Evolutionary conservation across 2,888 invertebrate genomes (phyloP).

Genomic region (Melitaea athalia): DNA sequence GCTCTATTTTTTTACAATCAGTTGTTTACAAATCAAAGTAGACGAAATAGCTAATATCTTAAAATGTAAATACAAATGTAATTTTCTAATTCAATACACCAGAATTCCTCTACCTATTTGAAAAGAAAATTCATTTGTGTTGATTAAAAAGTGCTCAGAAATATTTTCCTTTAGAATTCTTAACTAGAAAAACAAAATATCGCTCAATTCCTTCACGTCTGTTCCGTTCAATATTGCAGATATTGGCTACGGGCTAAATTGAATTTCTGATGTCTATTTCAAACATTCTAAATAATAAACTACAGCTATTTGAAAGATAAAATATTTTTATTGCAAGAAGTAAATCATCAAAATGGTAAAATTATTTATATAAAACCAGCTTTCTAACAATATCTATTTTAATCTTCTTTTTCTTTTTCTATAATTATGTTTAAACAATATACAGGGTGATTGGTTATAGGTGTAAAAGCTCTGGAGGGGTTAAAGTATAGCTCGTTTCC

Average conservation of each 20-base stretch:
- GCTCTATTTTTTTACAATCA: constrained; percentile 13
- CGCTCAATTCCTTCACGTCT: constrained; percentile 10
- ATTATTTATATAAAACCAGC: too few relatives aligned
- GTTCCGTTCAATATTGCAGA: constrained; percentile 31
- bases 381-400: too few relatives aligned
- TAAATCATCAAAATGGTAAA: background rate
- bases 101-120: background rate
- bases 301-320: constrained; percentile 5
- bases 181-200: constrained; percentile 6
- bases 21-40: background rate
- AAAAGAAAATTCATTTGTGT: background rate
- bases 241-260: constrained; percentile 24
- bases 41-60: background rate
- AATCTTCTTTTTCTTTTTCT: too few relatives aligned
- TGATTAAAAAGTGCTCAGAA: constrained; percentile 2
- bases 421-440: too few relatives aligned
- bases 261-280: constrained; percentile 28
- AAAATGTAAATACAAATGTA: background rate
- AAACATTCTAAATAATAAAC: constrained; percentile 14
- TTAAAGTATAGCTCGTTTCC: too few relatives aligned
- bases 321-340: background rate
- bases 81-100: background rate
- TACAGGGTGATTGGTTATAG: too few relatives aligned
- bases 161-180: background rate
- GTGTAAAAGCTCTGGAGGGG: too few relatives aligned